These are phyloP conservation scores for Ivindomyrus marchei DNA, from an alignment of 2,113 vertebrate genomes.

Conservation along the genomic window DNA sequence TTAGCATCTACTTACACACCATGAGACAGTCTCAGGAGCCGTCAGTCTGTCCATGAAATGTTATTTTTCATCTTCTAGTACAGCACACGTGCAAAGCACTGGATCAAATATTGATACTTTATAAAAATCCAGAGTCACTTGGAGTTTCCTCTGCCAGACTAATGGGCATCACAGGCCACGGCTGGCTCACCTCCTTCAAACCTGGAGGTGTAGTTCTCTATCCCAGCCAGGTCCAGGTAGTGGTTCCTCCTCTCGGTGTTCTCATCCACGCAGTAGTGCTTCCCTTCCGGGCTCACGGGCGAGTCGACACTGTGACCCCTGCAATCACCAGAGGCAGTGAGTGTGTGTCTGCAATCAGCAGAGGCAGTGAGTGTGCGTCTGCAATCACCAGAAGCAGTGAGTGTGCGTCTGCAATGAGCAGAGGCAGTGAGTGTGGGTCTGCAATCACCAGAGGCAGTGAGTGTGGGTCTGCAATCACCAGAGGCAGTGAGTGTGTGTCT, in stretches of 20 bases:
- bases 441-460: too few species aligned
- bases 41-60: neutral
- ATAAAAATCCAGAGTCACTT: neutral
- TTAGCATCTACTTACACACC: neutral
- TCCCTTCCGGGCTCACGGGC: conserved; percentile 47
- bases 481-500: neutral
- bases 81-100: neutral
- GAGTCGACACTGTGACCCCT: conserved; percentile 53
- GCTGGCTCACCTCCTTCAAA: conserved; percentile 56
- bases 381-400: too few species aligned
- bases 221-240: conserved; percentile 75
- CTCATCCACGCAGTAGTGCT: conserved; percentile 74
- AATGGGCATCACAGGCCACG: neutral
- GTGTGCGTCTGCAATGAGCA: neutral
- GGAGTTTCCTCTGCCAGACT: neutral
- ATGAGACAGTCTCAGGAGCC: neutral
- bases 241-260: conserved; percentile 80
- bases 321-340: neutral
- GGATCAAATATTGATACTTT: neutral
- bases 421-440: neutral
- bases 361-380: neutral
- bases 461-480: neutral
- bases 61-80: neutral
- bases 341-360: too few species aligned
- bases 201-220: conserved; percentile 76